Evolutionary conservation across 2,113 vertebrate genomes (phyloP), one percentile per base, ranked within the genome.

Genomic region (Dicrurus megarhynchus): DNA sequence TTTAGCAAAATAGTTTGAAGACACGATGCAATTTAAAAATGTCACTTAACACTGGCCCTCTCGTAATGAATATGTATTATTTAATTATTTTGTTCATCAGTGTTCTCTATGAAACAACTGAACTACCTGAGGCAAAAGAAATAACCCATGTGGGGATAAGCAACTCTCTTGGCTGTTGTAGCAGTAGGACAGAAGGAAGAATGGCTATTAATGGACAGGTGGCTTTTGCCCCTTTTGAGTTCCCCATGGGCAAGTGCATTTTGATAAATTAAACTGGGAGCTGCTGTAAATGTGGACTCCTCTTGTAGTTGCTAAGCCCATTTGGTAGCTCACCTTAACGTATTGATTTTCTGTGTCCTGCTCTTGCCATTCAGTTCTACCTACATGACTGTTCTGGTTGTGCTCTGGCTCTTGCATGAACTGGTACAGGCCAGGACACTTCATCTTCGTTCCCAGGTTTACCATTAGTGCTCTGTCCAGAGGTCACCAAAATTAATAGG

Each of bases 1-100:
- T 95, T 91, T 93, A 84, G 50, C 42, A 88, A 94, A 95, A 56
- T 69, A 86, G 59, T 90, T 35, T 77, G 71, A 88, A 87, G 55
- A 55, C 30, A 18, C 4, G 1, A 57, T 74, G 68, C 50, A 76
- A 14, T 93, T 92, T 79, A 1, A 69, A 95, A 94, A 83, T 83
- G 46, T 92, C 63, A 65, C 49, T 76, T 95, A 68, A 67, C 23
- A 30, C 32, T 65, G 41, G 16, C 42, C 33, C 63, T 84, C 59
- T 91, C 4, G 0, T 77, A 94, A 90, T 92, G 47, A 90, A 16
- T 50, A n/a, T 47, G 9, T 47, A 35, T 61, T 84, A 52, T 73
- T 84, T 91, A 83, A 94, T 80, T 95, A 60, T 64, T 86, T 87
- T 80, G 24, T 50, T 89, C n/a, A 59, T 83, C 56, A n/a, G 2